Base-by-base conservation (phyloP, 2,888 invertebrate species). In the Eristalinus aeneus region DNA sequence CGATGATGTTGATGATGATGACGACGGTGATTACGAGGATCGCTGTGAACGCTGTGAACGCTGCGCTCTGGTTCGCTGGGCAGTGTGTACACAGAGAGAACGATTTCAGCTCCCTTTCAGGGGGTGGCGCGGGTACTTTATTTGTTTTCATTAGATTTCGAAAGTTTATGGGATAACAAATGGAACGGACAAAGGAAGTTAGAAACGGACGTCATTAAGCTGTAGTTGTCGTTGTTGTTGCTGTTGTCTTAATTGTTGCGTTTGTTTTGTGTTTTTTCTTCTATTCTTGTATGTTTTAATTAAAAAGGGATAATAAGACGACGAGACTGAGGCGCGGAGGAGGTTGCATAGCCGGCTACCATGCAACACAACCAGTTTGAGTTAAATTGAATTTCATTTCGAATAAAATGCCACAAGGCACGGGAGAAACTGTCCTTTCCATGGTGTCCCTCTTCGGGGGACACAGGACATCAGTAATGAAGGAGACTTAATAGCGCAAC, bases 81-180 rank as follows among this genome's bases (percentile, higher is more conserved):
- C 23, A 32, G 20, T 27, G 16, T n/a, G 39, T 80, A 20, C 56
- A 61, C 31, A 39, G 34, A 77, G 68, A 67, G 60, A 67, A 39
- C 64, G 56, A 69, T 58, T 69, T 54, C 80, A 60, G 34, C 23
- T 53, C 64, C 68, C 65, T 31, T 36, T 61, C 12, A 23, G 5
- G 10, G 16, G 39, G 39, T 53, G 5, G 11, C 6, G 53, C 58
- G 54, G 46, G 71, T 72, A 69, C 77, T 81, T 85, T 81, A 75
- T 84, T 80, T 75, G 67, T 75, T 85, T 85, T 85, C 73, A 81
- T 81, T 85, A 72, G 81, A 81, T 77, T 85, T 65, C 32, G 16
- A 68, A 72, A 85, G 56, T 27, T 27, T 56, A 82, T 84, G 53
- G 69, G 54, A 71, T 69, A 84, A 74, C 79, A 74, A 84, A 79